Percentiles rank a stretch among this genome's conserved stretches.
These are phyloP conservation scores for Drosophila neotestacea DNA, from an alignment of 2,888 invertebrate genomes.

Conservation along the genomic window DNA sequence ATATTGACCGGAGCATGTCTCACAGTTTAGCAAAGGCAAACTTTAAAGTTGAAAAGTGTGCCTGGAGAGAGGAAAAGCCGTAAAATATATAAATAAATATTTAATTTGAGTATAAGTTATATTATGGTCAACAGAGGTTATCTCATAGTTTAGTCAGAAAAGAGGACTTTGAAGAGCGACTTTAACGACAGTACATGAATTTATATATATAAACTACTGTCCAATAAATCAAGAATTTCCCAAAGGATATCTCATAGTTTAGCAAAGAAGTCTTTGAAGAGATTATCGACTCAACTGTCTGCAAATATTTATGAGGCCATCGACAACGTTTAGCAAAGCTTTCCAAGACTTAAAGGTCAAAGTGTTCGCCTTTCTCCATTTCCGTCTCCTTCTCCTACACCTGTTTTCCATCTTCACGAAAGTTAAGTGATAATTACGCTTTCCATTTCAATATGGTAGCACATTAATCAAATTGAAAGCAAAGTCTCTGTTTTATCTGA, in stretches of 20 bases:
- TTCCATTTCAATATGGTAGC: not conserved
- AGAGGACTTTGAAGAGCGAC: too few species aligned
- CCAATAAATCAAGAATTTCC: too few species aligned
- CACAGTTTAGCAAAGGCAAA: too few species aligned
- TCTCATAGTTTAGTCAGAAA: too few species aligned
- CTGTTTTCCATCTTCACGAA: not conserved
- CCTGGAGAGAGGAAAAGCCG: too few species aligned
- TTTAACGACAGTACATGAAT: too few species aligned
- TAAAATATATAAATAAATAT: not conserved
- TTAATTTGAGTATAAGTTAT: not conserved
- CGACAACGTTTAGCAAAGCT: constrained; percentile 13
- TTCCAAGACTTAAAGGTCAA: constrained; percentile 16
- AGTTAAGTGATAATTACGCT: constrained; percentile 18
- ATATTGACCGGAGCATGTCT: too few species aligned
- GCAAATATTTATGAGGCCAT: constrained; percentile 54
- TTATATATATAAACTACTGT: too few species aligned
- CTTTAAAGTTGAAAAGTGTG: too few species aligned
- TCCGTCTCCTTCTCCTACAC: not conserved
- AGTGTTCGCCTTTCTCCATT: not conserved
- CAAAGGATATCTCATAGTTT: constrained; percentile 7
- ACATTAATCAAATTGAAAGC: constrained; percentile 48
- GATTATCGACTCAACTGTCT: constrained; percentile 49
- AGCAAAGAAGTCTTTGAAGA: constrained; percentile 38
- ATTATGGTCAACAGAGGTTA: too few species aligned
- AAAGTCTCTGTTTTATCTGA: constrained; percentile 26